These are phyloP conservation scores for Erebia ligea DNA, from an alignment of 2,888 invertebrate genomes.

Conservation along the genomic window DNA sequence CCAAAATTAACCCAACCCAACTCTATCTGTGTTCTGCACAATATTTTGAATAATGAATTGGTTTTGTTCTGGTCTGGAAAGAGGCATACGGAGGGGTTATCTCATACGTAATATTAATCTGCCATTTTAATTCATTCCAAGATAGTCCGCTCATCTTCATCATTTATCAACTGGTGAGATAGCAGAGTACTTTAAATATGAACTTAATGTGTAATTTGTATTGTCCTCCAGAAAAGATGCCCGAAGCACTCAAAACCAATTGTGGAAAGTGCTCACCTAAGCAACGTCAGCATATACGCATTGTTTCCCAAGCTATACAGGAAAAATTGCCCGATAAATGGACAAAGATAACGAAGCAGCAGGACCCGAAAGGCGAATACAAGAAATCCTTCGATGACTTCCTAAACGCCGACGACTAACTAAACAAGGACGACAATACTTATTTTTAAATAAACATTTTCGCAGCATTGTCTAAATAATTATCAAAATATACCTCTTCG, in stretches of 20 bases:
- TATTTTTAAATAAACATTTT: too few species aligned
- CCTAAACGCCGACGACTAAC: conserved; percentile 55
- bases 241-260: conserved; percentile 67
- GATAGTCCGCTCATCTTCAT: too few species aligned
- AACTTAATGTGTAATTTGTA: neutral
- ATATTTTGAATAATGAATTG: too few species aligned
- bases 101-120: too few species aligned
- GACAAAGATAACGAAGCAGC: conserved; percentile 85
- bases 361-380: conserved; percentile 86
- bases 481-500: too few species aligned
- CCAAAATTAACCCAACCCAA: too few species aligned
- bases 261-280: conserved; percentile 86
- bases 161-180: too few species aligned
- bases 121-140: too few species aligned
- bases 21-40: too few species aligned
- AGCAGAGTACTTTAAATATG: neutral
- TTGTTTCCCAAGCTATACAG: conserved; percentile 85
- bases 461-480: too few species aligned
- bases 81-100: too few species aligned
- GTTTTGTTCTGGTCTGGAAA: too few species aligned
- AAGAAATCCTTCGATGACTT: conserved; percentile 81
- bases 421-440: conserved; percentile 11
- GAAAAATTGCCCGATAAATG: conserved; percentile 85
- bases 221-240: conserved; percentile 59
- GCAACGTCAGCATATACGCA: conserved; percentile 81